Conservation (phyloP, 2,888 invertebrate species). For the Leptopterna dolabrata region DNA sequence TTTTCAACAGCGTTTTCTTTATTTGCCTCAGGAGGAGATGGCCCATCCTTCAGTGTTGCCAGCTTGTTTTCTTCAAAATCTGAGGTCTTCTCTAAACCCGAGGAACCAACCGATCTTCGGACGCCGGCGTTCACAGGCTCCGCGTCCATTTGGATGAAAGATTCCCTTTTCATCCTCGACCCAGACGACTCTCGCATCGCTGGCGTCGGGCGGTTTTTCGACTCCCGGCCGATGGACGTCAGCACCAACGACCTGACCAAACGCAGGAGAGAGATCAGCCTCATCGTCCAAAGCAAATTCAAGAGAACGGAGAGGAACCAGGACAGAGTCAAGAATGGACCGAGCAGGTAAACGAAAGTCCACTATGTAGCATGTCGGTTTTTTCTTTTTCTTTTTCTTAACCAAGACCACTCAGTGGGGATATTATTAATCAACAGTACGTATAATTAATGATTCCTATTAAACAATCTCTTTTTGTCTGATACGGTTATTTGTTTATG, state of each 20-base stretch:
- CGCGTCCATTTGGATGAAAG: not conserved
- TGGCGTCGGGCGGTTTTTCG: not conserved
- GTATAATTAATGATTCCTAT: too few relatives aligned
- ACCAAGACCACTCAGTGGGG: too few relatives aligned
- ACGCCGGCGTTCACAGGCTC: not conserved
- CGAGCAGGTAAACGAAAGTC: not conserved
- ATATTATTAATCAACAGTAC: too few relatives aligned
- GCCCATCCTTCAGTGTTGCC: slow-evolving; percentile 39
- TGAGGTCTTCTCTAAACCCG: not conserved
- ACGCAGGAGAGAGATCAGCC: not conserved
- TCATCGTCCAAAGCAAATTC: slow-evolving; percentile 33
- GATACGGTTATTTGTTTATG: too few relatives aligned
- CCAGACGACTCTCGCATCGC: not conserved
- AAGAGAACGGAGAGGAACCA: slow-evolving; percentile 26
- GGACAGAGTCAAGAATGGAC: not conserved
- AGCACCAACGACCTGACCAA: not conserved
- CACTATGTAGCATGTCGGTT: not conserved
- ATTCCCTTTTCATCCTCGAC: slow-evolving; percentile 25
- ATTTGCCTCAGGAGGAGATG: not conserved
- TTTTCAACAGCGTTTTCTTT: not conserved
- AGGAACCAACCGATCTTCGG: not conserved
- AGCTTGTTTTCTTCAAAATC: slow-evolving; percentile 1
- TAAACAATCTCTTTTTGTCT: too few relatives aligned
- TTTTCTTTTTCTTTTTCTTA: too few relatives aligned
- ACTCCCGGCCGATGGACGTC: not conserved